phyloP scores from a whole-genome alignment of 2,888 invertebrate species.

The Ectemnius cavifrons region DNA sequence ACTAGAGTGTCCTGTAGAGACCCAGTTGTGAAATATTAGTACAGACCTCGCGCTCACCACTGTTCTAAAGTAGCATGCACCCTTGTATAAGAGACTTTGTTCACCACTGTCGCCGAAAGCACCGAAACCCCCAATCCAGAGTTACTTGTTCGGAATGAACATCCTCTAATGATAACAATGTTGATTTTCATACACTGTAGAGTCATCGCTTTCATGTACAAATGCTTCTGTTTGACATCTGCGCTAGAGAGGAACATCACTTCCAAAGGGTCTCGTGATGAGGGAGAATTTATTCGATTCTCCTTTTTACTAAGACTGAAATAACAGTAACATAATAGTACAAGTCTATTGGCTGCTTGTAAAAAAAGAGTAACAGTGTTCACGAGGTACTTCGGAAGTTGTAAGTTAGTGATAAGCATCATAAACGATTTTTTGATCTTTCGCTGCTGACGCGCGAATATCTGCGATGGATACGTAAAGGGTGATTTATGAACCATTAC shows the following conservation, averaged over 20 bases:
- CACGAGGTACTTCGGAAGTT: constrained; percentile 17
- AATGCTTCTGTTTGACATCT: constrained; percentile 55
- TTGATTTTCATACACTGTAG: constrained; percentile 44
- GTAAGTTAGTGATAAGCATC: constrained; percentile 28
- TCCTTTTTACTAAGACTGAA: no score
- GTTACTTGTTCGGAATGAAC: constrained; percentile 49
- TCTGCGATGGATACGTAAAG: constrained; percentile 43
- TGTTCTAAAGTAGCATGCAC: constrained; percentile 52
- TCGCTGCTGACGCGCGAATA: constrained; percentile 41
- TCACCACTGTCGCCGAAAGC: constrained; percentile 42
- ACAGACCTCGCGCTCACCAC: constrained; percentile 45
- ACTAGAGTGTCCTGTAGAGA: constrained; percentile 30
- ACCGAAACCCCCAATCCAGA: constrained; percentile 42
- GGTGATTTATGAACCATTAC: constrained; percentile 41
- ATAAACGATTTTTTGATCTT: constrained; percentile 50
- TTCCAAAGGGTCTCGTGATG: constrained; percentile 24
- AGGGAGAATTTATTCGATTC: not conserved
- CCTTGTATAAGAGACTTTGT: constrained; percentile 36
- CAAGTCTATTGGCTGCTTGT: no score
- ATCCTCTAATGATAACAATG: constrained; percentile 43
- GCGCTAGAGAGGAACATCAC: constrained; percentile 34
- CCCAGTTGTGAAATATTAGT: constrained; percentile 48
- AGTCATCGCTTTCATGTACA: constrained; percentile 53
- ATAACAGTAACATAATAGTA: no score
- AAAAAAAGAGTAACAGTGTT: not conserved